Conservation (phyloP, 2,113 vertebrate genomes). For the Suncus etruscus region DNA sequence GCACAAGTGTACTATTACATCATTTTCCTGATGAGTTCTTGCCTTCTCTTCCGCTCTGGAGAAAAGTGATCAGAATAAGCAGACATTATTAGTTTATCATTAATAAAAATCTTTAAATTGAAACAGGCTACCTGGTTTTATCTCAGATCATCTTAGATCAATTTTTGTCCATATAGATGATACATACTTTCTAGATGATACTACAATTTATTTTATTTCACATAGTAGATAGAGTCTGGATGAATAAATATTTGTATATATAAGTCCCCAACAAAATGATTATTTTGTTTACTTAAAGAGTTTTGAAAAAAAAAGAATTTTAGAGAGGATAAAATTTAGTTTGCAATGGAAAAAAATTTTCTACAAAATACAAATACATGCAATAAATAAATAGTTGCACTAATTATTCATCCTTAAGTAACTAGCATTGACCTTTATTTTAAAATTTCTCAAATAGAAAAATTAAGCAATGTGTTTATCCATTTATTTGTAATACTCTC, state of each 20-base stretch:
- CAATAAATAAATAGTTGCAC: not conserved
- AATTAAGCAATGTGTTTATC: not conserved
- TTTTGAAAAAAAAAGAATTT: not conserved
- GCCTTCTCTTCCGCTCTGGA: not conserved
- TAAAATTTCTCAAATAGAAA: slow-evolving; percentile 2
- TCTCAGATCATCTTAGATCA: not conserved
- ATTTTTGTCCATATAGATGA: not conserved
- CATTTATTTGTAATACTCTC: not conserved
- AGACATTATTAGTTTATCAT: not conserved
- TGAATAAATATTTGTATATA: not conserved
- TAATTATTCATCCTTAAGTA: not conserved
- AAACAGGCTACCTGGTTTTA: not conserved
- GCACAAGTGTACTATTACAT: not conserved
- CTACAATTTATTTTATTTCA: not conserved
- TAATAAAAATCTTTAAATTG: not conserved
- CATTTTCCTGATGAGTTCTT: not conserved
- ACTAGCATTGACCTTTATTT: not conserved
- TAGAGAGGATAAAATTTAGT: not conserved
- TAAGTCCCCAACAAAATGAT: not conserved
- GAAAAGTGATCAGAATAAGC: not conserved
- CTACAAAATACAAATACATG: not conserved
- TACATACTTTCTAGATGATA: not conserved
- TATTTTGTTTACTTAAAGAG: not conserved
- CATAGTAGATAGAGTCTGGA: not conserved
- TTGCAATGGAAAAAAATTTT: too few species aligned